Base-by-base conservation (phyloP, 2,113 vertebrate genomes). In the Leucoraja erinaceus region DNA sequence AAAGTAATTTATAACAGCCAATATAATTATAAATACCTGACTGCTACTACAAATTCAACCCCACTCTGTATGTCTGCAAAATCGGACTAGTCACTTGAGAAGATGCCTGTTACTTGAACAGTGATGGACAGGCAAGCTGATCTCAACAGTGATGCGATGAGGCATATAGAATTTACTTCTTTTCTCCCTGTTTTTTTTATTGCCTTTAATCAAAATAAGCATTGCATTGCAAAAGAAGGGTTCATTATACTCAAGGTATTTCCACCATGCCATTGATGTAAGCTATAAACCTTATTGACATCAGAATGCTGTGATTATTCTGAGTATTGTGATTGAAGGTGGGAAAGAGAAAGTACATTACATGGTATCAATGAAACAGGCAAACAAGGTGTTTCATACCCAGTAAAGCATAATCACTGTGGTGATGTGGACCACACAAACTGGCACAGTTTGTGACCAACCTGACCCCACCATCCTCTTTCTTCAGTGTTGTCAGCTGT, bases 1-100 rank as follows among this genome's bases (percentile, higher is more conserved):
- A 88, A 88, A 88, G 63, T 88, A 66, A 88, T 88, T 88, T 31
- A 88, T 88, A 31, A 63, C 14, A 33, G 59, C 20, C 59, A 66
- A 66, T 88, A 18, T 63, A 63, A 63, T 88, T 63, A 63, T 14
- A 61, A 88, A 63, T 66, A n/a, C 31, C 63, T 88, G 28, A 31
- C 83, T 66, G 83, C 14, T n/a, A n/a, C 16, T 63, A 28, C n/a
- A 88, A 88, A 88, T 88, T 88, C 83, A 31, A 63, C 56, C 63
- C 54, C 3, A 63, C 59, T 22, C 79, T 83, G 12, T 63, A 61
- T n/a, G 59, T 1, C 5, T 63, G 83, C 1, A 31, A 28, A 31
- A 86, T 63, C 83, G 31, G 56, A 31, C 61, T 59, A 63, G 56
- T 31, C 83, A 66, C 83, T 7, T 63, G 28, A 31, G n/a, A 33